These are phyloP conservation scores for Neoaliturus tenellus DNA, from an alignment of 2,888 invertebrate genomes.

Conservation along the genomic window DNA sequence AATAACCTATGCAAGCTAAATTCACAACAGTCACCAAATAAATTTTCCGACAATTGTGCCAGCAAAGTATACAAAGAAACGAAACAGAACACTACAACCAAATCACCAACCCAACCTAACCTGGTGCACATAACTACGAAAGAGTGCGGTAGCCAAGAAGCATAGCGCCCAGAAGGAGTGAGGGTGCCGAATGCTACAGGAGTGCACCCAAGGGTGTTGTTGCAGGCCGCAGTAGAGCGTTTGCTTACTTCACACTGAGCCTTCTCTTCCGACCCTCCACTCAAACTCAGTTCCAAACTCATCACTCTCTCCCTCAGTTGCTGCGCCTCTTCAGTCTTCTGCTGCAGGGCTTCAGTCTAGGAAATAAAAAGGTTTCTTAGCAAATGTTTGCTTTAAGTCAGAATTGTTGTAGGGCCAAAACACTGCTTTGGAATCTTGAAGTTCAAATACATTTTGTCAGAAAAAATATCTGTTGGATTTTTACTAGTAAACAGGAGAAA, in stretches of 20 bases:
- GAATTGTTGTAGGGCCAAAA: no score
- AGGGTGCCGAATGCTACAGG: not conserved
- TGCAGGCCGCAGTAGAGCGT: not conserved
- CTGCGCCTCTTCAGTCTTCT: slow-evolving; percentile 84
- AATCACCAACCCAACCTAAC: slow-evolving; percentile 17
- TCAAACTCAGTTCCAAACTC: slow-evolving; percentile 81
- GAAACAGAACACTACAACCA: not conserved
- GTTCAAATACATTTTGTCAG: no score
- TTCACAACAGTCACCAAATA: slow-evolving; percentile 16
- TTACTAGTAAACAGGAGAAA: no score
- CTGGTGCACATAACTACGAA: not conserved
- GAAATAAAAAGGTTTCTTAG: not conserved
- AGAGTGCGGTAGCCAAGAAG: not conserved
- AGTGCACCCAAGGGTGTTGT: not conserved
- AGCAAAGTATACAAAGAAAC: not conserved
- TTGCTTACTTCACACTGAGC: slow-evolving; percentile 77
- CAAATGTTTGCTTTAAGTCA: no score
- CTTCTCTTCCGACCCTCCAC: slow-evolving; percentile 84
- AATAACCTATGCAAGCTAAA: no score
- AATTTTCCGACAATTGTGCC: not conserved
- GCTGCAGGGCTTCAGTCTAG: slow-evolving; percentile 83
- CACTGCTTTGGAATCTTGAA: no score
- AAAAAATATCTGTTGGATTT: no score
- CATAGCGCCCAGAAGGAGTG: not conserved
- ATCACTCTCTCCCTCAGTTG: slow-evolving; percentile 84